Percentiles rank a stretch among this genome's conserved stretches.
Evolutionary conservation across 2,113 vertebrate genomes (phyloP).

Genomic region (Columba janthina): DNA sequence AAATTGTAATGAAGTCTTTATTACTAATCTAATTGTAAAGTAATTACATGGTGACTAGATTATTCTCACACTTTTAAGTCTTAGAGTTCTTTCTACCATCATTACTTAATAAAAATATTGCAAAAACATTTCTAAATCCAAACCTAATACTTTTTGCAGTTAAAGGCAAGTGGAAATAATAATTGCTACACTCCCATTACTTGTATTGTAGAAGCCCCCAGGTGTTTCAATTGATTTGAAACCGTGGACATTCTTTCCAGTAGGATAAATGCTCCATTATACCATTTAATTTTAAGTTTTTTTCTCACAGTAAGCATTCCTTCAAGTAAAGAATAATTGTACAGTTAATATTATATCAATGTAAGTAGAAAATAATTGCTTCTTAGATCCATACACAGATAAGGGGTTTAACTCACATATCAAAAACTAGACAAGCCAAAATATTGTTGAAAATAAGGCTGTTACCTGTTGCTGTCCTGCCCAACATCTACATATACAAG

Average conservation of each 20-base stretch:
- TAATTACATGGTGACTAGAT: slow-evolving; percentile 27
- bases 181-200: background rate
- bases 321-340: background rate
- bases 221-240: background rate
- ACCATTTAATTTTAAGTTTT: background rate
- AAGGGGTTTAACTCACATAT: background rate
- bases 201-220: background rate
- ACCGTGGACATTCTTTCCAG: background rate
- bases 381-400: background rate
- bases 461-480: background rate
- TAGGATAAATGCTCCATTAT: background rate
- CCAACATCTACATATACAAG: background rate
- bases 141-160: background rate
- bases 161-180: background rate
- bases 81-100: background rate
- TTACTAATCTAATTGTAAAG: slow-evolving; percentile 22
- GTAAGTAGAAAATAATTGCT: background rate
- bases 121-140: background rate
- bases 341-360: background rate
- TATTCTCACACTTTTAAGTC: background rate
- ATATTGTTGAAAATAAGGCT: background rate
- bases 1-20: slow-evolving; percentile 10
- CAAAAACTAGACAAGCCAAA: background rate
- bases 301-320: background rate
- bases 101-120: slow-evolving; percentile 14